phyloP scores from a whole-genome alignment of 1,140 invertebrate genomes.

The Sitobion miscanthi region DNA sequence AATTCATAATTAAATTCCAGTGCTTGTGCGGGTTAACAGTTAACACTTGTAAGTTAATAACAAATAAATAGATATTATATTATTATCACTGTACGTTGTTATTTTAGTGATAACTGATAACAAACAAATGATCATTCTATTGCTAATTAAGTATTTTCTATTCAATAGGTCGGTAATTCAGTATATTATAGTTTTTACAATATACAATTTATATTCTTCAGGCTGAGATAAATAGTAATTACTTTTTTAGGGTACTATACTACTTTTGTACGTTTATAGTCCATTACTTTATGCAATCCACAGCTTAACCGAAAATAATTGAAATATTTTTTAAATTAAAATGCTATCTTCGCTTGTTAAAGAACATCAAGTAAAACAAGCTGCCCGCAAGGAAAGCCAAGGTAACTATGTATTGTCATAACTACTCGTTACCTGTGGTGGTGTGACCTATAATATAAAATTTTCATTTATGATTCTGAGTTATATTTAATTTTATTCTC shows the following conservation, averaged over 20 bases:
- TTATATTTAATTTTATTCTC: neutral
- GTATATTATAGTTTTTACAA: too few species aligned
- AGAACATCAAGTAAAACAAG: constrained; percentile 83
- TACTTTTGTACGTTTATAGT: neutral
- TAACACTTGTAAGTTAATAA: neutral
- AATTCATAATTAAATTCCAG: neutral
- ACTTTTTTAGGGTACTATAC: too few species aligned
- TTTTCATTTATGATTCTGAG: neutral
- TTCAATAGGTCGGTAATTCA: too few species aligned
- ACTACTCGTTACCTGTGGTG: neutral
- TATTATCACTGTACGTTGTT: neutral
- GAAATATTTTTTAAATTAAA: neutral
- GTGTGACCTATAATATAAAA: too few species aligned
- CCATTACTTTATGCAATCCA: neutral
- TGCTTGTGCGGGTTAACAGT: neutral
- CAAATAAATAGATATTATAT: neutral
- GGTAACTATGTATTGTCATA: constrained; percentile 66
- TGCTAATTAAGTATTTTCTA: too few species aligned
- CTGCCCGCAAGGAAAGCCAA: constrained; percentile 79
- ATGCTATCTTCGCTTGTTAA: constrained; percentile 89
- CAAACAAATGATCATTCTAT: neutral
- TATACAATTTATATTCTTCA: too few species aligned
- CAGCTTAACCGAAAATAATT: neutral
- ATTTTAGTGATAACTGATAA: neutral
- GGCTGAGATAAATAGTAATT: too few species aligned